Base-by-base conservation (phyloP, 2,797 vertebrate species). In the Rhinophrynus dorsalis region DNA sequence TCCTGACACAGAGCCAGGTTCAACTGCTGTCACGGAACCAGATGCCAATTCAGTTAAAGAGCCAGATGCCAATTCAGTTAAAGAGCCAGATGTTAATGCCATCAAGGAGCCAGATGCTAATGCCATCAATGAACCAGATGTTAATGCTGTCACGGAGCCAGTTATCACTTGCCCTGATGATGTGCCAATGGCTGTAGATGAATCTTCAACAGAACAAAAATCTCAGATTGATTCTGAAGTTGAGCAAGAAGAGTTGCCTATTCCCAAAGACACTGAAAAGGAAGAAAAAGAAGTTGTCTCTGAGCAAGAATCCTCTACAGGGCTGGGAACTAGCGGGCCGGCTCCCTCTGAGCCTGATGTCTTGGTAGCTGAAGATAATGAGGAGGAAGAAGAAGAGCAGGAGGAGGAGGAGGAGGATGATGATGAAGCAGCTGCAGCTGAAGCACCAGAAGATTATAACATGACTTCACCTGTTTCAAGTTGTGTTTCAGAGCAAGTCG, bases 371-470 rank as follows among this genome's bases (percentile, higher is more conserved):
- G 26, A 27, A 0, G 12, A 38, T 33, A 62, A 29, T 9, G 70
- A 12, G 42, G 29, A 21, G 2, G 55, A 15, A 3, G 60, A 37
- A 12, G 78, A 40, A 0, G 59, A 54, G n/a, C n/a, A n/a, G n/a
- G 12, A 38, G 37, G 64, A 29, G 7, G 70, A 12, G 42, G 29
- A 21, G 2, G 55, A 15, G 2, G 60, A 37, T 12, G 78, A 40
- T 0, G 59, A 54, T 17, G 68, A 71, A 8, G 68, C 63, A 10
- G 68, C 63, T 15, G 68, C 68, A 5, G 68, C 68, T 9, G 51
- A 59, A 5, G 2, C 12, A 0, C 2, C 40, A 0, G 78, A 80
- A 76, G 20, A 38, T 0, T 62, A 71, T 11, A 78, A 74, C 54
- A 48, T 0, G 1, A 17, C 27, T 0, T 17, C 18, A 9, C 26